Evolutionary conservation across 2,888 invertebrate species (phyloP), one percentile per base, ranked within the genome.

Genomic region (Ecdyonurus torrentis): DNA sequence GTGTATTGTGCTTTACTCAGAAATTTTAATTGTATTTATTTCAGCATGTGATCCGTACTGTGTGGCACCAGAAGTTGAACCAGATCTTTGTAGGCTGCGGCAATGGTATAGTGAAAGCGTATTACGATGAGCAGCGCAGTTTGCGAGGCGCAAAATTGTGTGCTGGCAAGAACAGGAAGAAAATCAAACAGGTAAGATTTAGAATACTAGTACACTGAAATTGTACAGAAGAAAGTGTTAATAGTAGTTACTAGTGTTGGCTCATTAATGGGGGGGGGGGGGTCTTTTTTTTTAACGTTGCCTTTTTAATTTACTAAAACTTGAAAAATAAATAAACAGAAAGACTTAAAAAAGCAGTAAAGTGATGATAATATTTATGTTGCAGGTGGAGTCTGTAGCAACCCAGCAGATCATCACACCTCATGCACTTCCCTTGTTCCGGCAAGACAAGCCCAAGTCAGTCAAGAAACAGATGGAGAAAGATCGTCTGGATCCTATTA

Each of bases 31-130:
- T 37, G 37, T 66, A 37, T 24, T 25, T 65, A 62, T 66, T 66
- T 23, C 61, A 65, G 0, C 91, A 91, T 67, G 85, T 93, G 0
- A 90, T 98, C 1, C 89, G 95, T 72, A 83, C 87, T 0, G 74
- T 90, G 0, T 99, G 99, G 99, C 98, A 99, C 76, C 91, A 98
- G 0, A 92, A 94, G 73, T 76, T 99, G n/a, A 98, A 99, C 72
- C 99, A 99, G 73, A 85, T 99, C 55, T 90, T 97, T 66, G 85
- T 92, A 0, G 91, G 95, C 0, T 90, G 91, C 68, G 93, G 93
- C 0, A 91, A 94, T 72, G 98, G 98, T 0, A 78, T 83, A 0
- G 86, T 94, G 0, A 91, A 92, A 70, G 87, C 94, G 63, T 93
- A 87, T 72, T 99, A 96, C 70, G 96, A 97, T 71, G 86, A 89